Evolutionary conservation across 64 coral and sea anemone genomes (phyloP), one percentile per base, ranked within the genome.

Genomic region (Dendrophyllia cribrosa): DNA sequence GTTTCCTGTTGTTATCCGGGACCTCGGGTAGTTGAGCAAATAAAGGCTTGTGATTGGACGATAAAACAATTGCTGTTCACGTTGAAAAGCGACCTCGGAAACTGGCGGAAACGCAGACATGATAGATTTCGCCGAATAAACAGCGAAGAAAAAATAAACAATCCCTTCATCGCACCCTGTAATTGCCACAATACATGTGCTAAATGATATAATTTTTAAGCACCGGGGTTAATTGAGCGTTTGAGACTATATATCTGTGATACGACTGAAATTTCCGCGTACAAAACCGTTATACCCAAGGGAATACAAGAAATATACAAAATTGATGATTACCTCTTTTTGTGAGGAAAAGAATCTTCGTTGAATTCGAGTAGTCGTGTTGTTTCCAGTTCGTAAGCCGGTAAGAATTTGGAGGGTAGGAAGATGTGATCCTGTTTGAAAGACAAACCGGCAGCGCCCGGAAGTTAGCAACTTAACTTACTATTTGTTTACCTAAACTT

Each of bases 1-100:
- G 23, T 82, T 72, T 88, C 65, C 92, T 93, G 92, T 82, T 93
- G 67, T 72, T 51, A 72, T 88, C 76, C 20, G 76, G 86, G 92
- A 93, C 85, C 44, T 87, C 69, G 66, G 12, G 26, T 21, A 64
- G 25, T 82, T 82, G 6, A 43, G 14, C 24, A 62, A 82, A 82
- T 63, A 79, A 77, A 72, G 13, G 43, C 60, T 83, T 66, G 43
- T 82, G 76, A 93, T 93, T 88, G 86, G 92, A 49, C 24, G 26
- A 61, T 60, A 74, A 26, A 4, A 93, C 85, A 88, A 93, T 55
- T 17, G 7, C 23, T 7, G 23, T 65, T 93, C 88, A 61, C 52
- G 43, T 8, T 6, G 2, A 14, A 9, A 34, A 7, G 21, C 12
- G 7, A 25, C 10, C 56, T 19, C 52, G 10, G 50, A 46, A 87